A percentile compares a stretch with the other conserved stretches of the same genome.
Evolutionary conservation across 1,140 invertebrate genomes (phyloP).

Genomic region (Streblospio benedicti): DNA sequence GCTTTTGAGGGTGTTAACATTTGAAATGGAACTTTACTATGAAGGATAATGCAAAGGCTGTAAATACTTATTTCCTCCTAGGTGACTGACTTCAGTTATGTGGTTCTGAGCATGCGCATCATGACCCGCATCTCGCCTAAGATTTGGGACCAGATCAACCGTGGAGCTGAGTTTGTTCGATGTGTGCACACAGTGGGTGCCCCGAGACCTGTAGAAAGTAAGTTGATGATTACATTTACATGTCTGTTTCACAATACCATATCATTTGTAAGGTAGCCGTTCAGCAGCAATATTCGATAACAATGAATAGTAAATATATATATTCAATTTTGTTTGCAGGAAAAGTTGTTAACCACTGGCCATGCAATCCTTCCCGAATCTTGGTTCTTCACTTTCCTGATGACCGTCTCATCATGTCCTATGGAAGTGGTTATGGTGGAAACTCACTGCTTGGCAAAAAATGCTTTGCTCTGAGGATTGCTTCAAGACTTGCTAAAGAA

Average conservation of each 20-base stretch:
- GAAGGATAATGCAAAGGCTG: too few relatives aligned
- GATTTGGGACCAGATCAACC: slow-evolving; percentile 48
- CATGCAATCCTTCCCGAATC: slow-evolving; percentile 82
- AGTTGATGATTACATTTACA: slow-evolving; percentile 4
- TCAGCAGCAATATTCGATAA: not conserved
- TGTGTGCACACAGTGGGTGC: slow-evolving; percentile 93
- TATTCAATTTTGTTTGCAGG: not conserved
- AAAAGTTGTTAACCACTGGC: slow-evolving; percentile 59
- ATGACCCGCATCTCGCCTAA: slow-evolving; percentile 93
- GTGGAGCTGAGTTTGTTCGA: slow-evolving; percentile 49
- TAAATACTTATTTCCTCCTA: too few relatives aligned
- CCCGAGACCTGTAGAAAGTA: slow-evolving; percentile 35
- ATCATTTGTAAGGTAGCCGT: too few relatives aligned
- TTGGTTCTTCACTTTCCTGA: slow-evolving; percentile 54
- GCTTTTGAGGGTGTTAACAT: too few relatives aligned
- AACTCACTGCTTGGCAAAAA: slow-evolving; percentile 98
- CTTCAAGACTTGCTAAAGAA: slow-evolving; percentile 82
- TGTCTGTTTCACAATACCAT: too few relatives aligned
- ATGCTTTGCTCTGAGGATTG: slow-evolving; percentile 93
- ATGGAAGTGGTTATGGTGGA: slow-evolving; percentile 93
- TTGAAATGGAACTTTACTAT: too few relatives aligned
- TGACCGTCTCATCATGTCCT: slow-evolving; percentile 78
- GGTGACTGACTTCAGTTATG: slow-evolving; percentile 94
- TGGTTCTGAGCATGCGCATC: slow-evolving; percentile 92
- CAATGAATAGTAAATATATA: too few relatives aligned